Base-by-base conservation (phyloP, 1,140 invertebrate species). In the Augochlora pura region DNA sequence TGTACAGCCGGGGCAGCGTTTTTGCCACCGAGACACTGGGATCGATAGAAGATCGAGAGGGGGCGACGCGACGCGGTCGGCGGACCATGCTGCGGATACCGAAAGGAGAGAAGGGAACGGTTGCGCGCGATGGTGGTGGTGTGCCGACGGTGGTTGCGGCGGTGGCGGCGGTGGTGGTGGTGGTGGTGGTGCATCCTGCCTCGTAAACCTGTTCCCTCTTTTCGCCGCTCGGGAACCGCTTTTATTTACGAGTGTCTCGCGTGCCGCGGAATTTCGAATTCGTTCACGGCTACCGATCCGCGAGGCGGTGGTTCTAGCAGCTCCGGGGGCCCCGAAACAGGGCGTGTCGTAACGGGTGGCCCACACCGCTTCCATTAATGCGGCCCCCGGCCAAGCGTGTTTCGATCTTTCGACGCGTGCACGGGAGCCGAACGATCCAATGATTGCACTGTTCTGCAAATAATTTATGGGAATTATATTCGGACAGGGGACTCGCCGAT, bases 151-250 rank as follows among this genome's bases (percentile, higher is more conserved):
- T 32, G 32, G 32, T 32, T 1, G 32, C 4, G 32, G 10, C 9
- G 42, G 85, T 78, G 77, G n/a, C 4, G 32, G 32, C 4, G 32
- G 32, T 32, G 32, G 10, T 14, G 42, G 85, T 32, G 32, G 32
- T 32, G 32, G 32, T 32, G 32, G 10, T 14, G 42, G 85, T 78
- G 77, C 77, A 82, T 86, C 75, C 74, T 84, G 84, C 59, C 78
- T 86, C 82, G 85, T 87, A 87, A 87, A 87, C 84, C 85, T 82
- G 85, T 87, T 87, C 66, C 77, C 60, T 79, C 85, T 86, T 86
- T 86, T 86, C 84, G 78, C 85, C 82, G 85, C 75, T 68, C 75
- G 81, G 60, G 81, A 81, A 83, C 77, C 81, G 62, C 81, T 86
- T 75, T 86, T 87, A 87, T 87, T 87, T 87, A 87, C 85, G 85